Conservation (phyloP, 37 sponge, comb jelly and placozoan species). For the Ianthella basta region DNA sequence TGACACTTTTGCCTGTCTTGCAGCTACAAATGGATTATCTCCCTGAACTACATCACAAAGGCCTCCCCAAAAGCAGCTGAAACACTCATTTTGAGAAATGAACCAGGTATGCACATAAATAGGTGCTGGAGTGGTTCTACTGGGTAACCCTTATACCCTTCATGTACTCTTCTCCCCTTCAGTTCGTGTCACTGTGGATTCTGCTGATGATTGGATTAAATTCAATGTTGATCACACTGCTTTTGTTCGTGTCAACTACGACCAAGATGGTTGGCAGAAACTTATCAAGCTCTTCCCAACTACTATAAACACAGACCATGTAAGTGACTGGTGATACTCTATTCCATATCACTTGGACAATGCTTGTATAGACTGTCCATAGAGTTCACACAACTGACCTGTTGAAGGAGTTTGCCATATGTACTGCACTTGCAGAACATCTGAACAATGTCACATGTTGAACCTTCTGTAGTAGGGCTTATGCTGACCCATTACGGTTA, state of each 20-base stretch:
- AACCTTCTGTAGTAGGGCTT: too few relatives aligned
- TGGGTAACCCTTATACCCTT: background rate
- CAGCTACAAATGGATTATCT: conserved; percentile 80
- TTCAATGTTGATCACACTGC: conserved; percentile 69
- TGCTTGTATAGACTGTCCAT: too few relatives aligned
- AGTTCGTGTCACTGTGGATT: background rate
- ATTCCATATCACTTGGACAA: too few relatives aligned
- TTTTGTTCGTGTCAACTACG: conserved; percentile 89
- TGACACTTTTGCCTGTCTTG: background rate
- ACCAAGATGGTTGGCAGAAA: conserved; percentile 54
- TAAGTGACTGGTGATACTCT: too few relatives aligned
- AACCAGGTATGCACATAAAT: background rate
- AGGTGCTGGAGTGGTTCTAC: background rate
- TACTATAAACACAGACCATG: background rate
- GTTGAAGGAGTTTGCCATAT: too few relatives aligned
- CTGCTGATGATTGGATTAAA: conserved; percentile 62
- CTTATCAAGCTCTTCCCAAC: conserved; percentile 47
- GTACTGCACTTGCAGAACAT: too few relatives aligned
- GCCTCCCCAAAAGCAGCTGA: too few relatives aligned
- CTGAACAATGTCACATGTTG: too few relatives aligned
- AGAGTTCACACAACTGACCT: too few relatives aligned
- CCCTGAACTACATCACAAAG: conserved; percentile 65
- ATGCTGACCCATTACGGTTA: too few relatives aligned
- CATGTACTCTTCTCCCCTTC: background rate
- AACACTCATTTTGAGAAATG: background rate